These are phyloP conservation scores for Epinotia ramella DNA, from an alignment of 2,888 invertebrate species.

Conservation along the genomic window DNA sequence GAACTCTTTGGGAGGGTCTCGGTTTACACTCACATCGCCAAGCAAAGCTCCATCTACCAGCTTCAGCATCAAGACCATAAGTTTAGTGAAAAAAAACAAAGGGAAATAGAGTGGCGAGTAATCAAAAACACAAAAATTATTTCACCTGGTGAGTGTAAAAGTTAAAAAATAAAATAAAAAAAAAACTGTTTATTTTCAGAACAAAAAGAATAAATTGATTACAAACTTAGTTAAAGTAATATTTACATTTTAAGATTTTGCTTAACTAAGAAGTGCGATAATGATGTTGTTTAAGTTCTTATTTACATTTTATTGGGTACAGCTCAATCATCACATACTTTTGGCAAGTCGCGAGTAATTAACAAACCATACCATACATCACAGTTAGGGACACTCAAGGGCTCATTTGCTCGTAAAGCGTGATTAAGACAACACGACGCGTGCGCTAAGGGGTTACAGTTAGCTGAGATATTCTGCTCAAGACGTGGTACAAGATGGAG, in stretches of 20 bases:
- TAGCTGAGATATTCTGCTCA: slow-evolving; percentile 17
- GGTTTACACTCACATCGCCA: not conserved
- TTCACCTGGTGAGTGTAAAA: not conserved
- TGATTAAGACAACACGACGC: slow-evolving; percentile 21
- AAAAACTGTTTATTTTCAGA: no score
- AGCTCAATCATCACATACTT: slow-evolving; percentile 8
- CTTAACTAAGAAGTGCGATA: no score
- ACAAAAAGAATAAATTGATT: no score
- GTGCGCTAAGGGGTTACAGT: slow-evolving; percentile 23
- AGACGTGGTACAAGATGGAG: not conserved
- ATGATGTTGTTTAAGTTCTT: not conserved
- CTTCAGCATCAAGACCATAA: not conserved
- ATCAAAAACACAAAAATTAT: not conserved
- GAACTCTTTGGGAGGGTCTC: not conserved
- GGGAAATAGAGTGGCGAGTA: not conserved
- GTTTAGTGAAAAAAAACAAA: not conserved
- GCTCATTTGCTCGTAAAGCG: slow-evolving; percentile 21
- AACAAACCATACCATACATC: slow-evolving; percentile 3
- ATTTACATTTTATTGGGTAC: not conserved
- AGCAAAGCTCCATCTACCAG: not conserved
- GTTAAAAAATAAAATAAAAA: no score
- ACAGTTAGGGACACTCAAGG: slow-evolving; percentile 1
- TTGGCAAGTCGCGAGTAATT: not conserved
- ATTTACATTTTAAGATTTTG: no score
- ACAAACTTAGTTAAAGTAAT: no score